A percentile compares a stretch with the other conserved stretches of the same genome.
phyloP scores from a whole-genome alignment of 2,113 vertebrate species.

The Formicarius rufipectus region DNA sequence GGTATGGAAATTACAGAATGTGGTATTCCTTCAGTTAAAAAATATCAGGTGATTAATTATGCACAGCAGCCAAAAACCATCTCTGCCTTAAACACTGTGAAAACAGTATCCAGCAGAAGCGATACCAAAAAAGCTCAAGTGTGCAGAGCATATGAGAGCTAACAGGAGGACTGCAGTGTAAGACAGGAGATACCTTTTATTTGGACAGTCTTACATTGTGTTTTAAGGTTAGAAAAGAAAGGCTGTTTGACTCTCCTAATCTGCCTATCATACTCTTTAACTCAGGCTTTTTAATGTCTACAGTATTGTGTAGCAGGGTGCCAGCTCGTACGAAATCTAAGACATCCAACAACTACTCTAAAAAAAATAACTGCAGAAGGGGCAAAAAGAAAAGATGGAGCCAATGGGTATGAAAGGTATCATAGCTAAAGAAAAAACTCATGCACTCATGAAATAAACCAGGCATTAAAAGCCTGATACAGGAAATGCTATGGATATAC shows the following conservation, averaged over 20 bases:
- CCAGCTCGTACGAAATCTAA: background rate
- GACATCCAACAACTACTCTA: background rate
- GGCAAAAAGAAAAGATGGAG: background rate
- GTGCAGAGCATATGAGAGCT: background rate
- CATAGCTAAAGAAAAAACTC: background rate
- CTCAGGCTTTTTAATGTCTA: background rate
- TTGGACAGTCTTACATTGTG: background rate
- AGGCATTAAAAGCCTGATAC: fast-evolving
- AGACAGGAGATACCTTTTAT: background rate
- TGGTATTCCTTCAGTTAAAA: background rate
- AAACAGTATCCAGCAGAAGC: background rate
- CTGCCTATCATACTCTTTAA: background rate
- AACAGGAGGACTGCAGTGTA: background rate
- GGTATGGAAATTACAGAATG: background rate
- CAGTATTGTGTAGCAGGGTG: background rate
- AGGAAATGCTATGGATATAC: fast-evolving
- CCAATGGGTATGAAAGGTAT: background rate
- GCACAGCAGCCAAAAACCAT: background rate
- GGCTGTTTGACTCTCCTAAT: background rate
- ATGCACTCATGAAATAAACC: fast-evolving
- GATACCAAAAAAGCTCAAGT: background rate
- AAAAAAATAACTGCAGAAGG: background rate
- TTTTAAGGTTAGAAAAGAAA: background rate
- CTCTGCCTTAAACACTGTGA: background rate
- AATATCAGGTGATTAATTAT: fast-evolving